Evolutionary conservation across 2,888 invertebrate genomes (phyloP).

Genomic region (Apeira syringaria): DNA sequence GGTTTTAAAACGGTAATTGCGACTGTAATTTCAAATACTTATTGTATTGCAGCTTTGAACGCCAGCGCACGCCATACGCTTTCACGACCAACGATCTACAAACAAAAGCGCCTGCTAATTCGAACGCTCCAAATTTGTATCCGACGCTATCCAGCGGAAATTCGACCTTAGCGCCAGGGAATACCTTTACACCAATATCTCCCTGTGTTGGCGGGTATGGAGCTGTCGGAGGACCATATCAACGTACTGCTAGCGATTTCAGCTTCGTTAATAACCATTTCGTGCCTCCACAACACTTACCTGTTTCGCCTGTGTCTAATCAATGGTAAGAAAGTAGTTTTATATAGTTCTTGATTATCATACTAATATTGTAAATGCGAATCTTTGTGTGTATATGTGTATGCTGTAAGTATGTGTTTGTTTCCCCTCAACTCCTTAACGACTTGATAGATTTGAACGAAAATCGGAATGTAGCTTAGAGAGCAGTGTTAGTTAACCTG

Average conservation of each 20-base stretch:
- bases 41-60: constrained; percentile 30
- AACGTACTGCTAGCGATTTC: background rate
- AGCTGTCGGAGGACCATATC: background rate
- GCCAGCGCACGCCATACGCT: constrained; percentile 33
- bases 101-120: background rate
- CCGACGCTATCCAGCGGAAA: constrained; percentile 26
- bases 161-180: constrained; percentile 1
- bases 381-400: too few species aligned
- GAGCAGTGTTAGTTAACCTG: too few species aligned
- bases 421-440: too few species aligned
- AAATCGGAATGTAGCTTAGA: too few species aligned
- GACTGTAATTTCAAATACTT: too few species aligned
- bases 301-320: background rate
- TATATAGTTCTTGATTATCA: too few species aligned
- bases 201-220: background rate
- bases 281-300: background rate
- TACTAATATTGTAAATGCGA: too few species aligned
- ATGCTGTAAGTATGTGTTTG: too few species aligned
- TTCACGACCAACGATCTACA: constrained; percentile 28
- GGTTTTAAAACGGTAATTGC: too few species aligned
- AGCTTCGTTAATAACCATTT: too few species aligned
- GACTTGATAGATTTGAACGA: too few species aligned
- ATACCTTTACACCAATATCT: background rate
- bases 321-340: background rate
- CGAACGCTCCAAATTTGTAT: constrained; percentile 15